Base-by-base conservation (phyloP, 2,797 vertebrate genomes). In the Takifugu rubripes region DNA sequence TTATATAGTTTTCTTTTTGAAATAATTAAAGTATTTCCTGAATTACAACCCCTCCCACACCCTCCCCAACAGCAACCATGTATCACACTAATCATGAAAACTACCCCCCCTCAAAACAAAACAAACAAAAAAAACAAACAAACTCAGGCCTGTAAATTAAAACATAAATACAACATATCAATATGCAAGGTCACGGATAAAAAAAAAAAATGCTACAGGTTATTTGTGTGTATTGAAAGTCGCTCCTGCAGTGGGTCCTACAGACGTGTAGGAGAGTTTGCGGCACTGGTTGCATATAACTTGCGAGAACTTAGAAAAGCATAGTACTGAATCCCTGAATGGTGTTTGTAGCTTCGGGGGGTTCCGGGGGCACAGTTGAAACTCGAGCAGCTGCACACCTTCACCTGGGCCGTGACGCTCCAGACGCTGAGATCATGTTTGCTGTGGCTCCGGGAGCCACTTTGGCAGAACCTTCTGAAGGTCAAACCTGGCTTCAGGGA, bases 251-350 rank as follows among this genome's bases (percentile, higher is more conserved):
- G 84, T 79, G 64, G 78, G 46, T 77, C 84, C 82, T 81, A 83
- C 82, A 78, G 77, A 75, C 44, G 71, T 56, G 78, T 72, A 76
- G 84, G 78, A 81, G 77, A 63, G 75, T 75, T 85, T 82, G 79
- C 88, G 85, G 86, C 85, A 85, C 83, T 81, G 86, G 87, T 91
- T 92, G 90, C 90, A 92, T 92, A 90, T 88, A 85, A 91, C 87
- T 88, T 49, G 72, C 85, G 81, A 85, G 75, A 87, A 91, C 85
- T 86, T 89, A 87, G 84, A 89, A 89, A 89, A 90, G 89, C 89
- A 92, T 91, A 91, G 89, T 90, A 87, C 87, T 88, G 90, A 86
- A 88, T 91, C 91, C 92, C 92, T 92, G 92, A 92, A 92, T 87
- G 86, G 81, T 88, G 77, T 82, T 87, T 12, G 49, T 31, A 17